Evolutionary conservation across 2,888 invertebrate species (phyloP), one percentile per base, ranked within the genome.

Genomic region (Chouioia cunea): DNA sequence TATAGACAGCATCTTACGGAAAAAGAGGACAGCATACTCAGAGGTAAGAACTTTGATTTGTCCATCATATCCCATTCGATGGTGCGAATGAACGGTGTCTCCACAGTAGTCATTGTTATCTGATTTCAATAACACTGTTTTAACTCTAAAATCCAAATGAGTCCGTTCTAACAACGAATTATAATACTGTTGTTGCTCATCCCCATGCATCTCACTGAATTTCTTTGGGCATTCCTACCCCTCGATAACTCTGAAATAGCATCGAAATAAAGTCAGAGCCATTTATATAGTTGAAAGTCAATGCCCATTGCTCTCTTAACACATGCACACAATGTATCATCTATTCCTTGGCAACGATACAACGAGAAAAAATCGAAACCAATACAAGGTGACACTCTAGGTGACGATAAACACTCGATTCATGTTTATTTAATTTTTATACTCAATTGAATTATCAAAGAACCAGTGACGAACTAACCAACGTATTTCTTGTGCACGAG

Each of bases 11-110:
- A 88, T 75, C 91, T 87, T 82, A 94, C 91, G 75, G 92, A 89
- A 77, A 96, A 93, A 57, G 95, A 94, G 81, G 97, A 97, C 15
- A 96, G 86, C 88, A 97, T 93, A 69, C 96, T 96, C 68, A 98
- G 87, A 0, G 97, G 97, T 82, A 95, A 95, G 84, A 97, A 99
- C 83, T 96, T 97, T 57, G 89, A 89, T 81, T 96, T 97, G 86
- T 99, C 95, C 96, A 99, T 95, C 98, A 99, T 99, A 77, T 97
- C 91, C 95, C 97, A 96, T 86, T 99, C 98, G 74, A 99, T 97
- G 6, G 93, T 96, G 27, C 91, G 92, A 73, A 95, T 93, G 65
- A 91, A 89, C 18, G 86, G 86, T 4, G 90, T 89, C 15, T 87
- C 86, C 77, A 91, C 91, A 27, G 89, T 81, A 76, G 86, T 81